Conservation (phyloP, 2,797 vertebrate species). For the Cossypha dichroa region DNA sequence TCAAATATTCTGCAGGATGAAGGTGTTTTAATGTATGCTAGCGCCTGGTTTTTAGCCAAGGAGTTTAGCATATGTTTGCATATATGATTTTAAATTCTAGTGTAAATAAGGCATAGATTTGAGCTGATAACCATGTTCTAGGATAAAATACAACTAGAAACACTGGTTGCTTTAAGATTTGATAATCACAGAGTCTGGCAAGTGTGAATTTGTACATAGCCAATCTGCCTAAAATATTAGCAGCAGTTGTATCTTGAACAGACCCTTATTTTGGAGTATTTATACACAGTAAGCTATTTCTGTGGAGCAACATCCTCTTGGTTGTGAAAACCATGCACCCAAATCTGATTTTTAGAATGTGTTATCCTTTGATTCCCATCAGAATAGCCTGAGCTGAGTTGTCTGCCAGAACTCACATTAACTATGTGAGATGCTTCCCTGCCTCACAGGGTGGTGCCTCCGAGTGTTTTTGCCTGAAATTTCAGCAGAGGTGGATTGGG, state of each 20-base stretch:
- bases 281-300: neutral
- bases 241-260: neutral
- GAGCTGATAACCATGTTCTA: neutral
- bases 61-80: neutral
- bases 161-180: neutral
- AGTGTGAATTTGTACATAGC: neutral
- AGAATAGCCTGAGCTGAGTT: rapidly evolving
- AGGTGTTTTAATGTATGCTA: neutral
- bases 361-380: neutral
- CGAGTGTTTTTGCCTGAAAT: neutral
- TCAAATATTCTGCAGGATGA: neutral
- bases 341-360: neutral
- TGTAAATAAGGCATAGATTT: constrained; percentile 10
- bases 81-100: neutral
- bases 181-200: neutral
- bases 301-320: neutral
- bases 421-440: neutral
- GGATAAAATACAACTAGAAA: neutral
- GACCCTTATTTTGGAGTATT: neutral
- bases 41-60: neutral
- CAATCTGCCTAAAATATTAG: neutral
- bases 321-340: neutral
- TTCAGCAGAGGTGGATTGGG: neutral
- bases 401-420: neutral
- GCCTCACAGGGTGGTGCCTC: neutral